Conservation (phyloP, 92 coral and sea anemone species). For the Palythoa caribaeorum region DNA sequence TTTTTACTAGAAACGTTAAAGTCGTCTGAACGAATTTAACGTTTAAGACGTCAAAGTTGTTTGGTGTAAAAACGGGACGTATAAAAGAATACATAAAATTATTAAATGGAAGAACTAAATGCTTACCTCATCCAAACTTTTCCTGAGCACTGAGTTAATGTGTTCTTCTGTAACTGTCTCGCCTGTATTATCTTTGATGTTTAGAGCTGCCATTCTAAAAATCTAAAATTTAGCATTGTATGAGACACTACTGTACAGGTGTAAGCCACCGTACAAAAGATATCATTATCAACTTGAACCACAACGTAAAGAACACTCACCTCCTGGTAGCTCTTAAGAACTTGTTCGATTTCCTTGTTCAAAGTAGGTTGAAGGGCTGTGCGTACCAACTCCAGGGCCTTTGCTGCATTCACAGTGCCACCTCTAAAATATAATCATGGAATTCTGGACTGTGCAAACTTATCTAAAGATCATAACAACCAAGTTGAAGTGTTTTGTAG, state of each 20-base stretch:
- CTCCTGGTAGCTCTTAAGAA: conserved; percentile 95
- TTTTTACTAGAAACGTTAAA: too few species aligned
- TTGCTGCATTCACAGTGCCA: conserved; percentile 91
- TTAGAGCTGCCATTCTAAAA: conserved; percentile 94
- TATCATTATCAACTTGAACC: too few species aligned
- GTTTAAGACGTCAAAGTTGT: too few species aligned
- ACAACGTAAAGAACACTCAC: conserved; percentile 34
- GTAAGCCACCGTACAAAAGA: too few species aligned
- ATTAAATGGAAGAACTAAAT: not conserved
- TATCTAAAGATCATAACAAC: too few species aligned
- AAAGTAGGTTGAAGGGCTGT: conserved; percentile 97
- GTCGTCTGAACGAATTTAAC: too few species aligned
- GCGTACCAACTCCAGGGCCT: conserved; percentile 93
- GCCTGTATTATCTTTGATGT: conserved; percentile 96
- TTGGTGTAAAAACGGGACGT: too few species aligned
- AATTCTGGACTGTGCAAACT: too few species aligned
- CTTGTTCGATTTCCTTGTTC: conserved; percentile 93
- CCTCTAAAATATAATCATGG: conserved; percentile 61
- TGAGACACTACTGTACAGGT: not conserved
- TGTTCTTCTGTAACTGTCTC: conserved; percentile 95
- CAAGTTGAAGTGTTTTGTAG: too few species aligned
- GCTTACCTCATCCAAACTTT: conserved; percentile 92
- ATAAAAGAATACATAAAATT: too few species aligned
- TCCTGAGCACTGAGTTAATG: conserved; percentile 83
- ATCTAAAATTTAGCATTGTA: conserved; percentile 56